Evolutionary conservation across 2,888 invertebrate genomes (phyloP).

Genomic region (Stenodema calcarata): DNA sequence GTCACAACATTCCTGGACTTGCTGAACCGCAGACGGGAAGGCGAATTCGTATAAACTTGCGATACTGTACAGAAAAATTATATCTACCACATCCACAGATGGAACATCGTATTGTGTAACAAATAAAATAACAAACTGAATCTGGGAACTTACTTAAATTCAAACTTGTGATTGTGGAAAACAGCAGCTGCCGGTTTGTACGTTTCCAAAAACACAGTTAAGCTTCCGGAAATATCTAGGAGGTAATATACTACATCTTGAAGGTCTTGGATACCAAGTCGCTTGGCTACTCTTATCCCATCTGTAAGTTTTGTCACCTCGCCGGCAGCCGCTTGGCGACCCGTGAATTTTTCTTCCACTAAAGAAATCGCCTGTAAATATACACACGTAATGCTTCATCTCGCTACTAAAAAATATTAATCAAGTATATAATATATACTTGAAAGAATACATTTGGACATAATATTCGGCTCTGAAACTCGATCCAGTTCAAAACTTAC

Average conservation of each 20-base stretch:
- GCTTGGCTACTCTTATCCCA: not conserved
- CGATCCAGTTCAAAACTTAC: too few species aligned
- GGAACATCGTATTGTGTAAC: too few species aligned
- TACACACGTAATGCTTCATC: too few species aligned
- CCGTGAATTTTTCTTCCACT: constrained; percentile 34
- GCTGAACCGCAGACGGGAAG: constrained; percentile 74
- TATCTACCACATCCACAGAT: not conserved
- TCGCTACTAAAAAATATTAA: too few species aligned
- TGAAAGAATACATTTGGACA: too few species aligned
- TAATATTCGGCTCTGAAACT: too few species aligned
- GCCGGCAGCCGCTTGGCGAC: constrained; percentile 2
- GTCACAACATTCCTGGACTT: constrained; percentile 64
- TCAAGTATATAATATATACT: too few species aligned
- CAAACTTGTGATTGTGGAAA: constrained; percentile 68
- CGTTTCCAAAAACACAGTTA: constrained; percentile 73
- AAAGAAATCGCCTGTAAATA: constrained; percentile 31
- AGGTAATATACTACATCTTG: constrained; percentile 61
- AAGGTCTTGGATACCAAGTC: constrained; percentile 29
- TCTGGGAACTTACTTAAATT: constrained; percentile 61
- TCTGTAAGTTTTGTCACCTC: constrained; percentile 39
- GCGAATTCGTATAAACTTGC: constrained; percentile 78
- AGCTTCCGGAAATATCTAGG: constrained; percentile 73
- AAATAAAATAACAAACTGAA: too few species aligned
- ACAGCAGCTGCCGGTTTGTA: constrained; percentile 67
- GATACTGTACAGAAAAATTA: constrained; percentile 67